Base-by-base conservation (phyloP, 2,888 invertebrate species). In the Drosophila rubida region DNA sequence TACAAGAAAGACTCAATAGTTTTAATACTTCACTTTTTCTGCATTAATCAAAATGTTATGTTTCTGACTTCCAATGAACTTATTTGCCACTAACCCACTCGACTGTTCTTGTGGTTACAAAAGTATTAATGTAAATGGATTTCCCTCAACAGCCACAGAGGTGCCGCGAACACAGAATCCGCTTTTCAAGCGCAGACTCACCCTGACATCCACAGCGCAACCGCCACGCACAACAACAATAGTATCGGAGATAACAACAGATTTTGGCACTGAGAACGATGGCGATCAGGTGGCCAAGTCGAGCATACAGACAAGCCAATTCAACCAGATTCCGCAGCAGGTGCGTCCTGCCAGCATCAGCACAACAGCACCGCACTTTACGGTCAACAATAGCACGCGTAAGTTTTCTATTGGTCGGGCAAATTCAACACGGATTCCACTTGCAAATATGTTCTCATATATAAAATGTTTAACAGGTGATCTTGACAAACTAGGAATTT, bases 181-280 rank as follows among this genome's bases (percentile, higher is more conserved):
- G 1, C 91, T 92, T 1, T 93, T 93, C 69, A 93, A 93, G 54
- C 92, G 93, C 1, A 90, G 92, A 66, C 89, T 84, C 32, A 89
- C 90, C 57, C 80, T 88, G 19, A 86, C 69, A 81, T 91, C 75
- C 59, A 90, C 79, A 11, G 14, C 87, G n/a, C 51, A 71, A 1
- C 71, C 80, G 2, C 71, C 79, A 3, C 75, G 78, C 3, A 66
- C 85, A 9, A 76, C 85, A 5, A 83, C 83, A n/a, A 84, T 69
- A 4, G 13, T 59, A 8, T 4, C 44, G 22, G 84, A 84, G 7
- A 66, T 69, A 39, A 80, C 84, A 41, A 83, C 86, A 30, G 70
- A 75, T 8, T 46, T 79, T 51, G 69, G 76, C 1, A 75, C 65
- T 62, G 88, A 86, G n/a, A 69, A 83, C 14, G 83, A 76, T 16